Evolutionary conservation across 1,140 invertebrate species (phyloP), one percentile per base, ranked within the genome.

Genomic region (Microplitis demolitor): DNA sequence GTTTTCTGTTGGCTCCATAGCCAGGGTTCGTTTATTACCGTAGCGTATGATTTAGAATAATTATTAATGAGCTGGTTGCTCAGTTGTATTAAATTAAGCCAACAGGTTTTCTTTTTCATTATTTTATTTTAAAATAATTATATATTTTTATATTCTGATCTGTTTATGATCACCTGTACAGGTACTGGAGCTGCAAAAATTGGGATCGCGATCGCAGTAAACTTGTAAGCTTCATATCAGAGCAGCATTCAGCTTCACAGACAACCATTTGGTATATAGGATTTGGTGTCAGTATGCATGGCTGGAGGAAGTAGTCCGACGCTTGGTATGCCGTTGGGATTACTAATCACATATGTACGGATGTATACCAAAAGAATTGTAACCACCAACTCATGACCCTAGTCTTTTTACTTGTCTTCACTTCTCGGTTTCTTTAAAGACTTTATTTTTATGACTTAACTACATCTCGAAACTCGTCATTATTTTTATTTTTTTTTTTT

Each of bases 241-340:
- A 24, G 33, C 39, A 63, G 45, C 50, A 45, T 35, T 68, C 64
- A 72, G 60, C 66, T 61, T 73, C 71, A 63, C 66, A 54, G 58
- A 63, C 75, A 77, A 66, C 66, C 60, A 54, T 71, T 66, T 68
- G 76, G 81, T 85, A 87, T 87, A 87, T 87, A 82, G 85, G 80
- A 86, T 87, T 87, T 84, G 85, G 85, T 87, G 85, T 87, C 85
- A 86, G 79, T 82, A 78, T 78, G 76, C 78, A 78, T 51, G 35
- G 34, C 51, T 72, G 70, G 71, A 74, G 77, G 80, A 87, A 86
- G 85, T 86, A 85, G 85, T 85, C 82, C 85, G 80, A 78, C 78
- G 72, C 78, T 81, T 78, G 74, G 51, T 76, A 78, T 78, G 69
- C 72, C 74, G 69, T 69, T 71, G 72, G 76, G 82, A 86, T 87